These are phyloP conservation scores for Atrichornis clamosus DNA, from an alignment of 2,113 vertebrate genomes.

Conservation along the genomic window DNA sequence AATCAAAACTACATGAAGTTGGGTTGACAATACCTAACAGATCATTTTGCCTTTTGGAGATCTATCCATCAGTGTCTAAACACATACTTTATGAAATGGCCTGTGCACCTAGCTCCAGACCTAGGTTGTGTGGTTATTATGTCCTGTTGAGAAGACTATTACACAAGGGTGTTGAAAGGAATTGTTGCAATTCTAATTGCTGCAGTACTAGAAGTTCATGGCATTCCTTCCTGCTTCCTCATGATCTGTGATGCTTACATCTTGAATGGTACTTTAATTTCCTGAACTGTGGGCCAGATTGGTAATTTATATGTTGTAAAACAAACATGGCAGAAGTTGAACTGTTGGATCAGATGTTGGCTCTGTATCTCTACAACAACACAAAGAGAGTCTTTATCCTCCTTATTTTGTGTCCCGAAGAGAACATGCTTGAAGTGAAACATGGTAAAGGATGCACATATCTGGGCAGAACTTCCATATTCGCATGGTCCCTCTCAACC, in stretches of 20 bases:
- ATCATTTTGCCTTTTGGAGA: neutral
- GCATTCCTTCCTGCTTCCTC: neutral
- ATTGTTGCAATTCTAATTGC: neutral
- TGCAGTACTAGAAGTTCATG: neutral
- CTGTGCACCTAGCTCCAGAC: neutral
- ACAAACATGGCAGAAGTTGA: neutral
- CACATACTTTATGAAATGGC: fast-evolving
- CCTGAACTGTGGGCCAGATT: neutral
- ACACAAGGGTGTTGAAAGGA: neutral
- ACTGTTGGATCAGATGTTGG: neutral
- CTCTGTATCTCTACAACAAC: neutral
- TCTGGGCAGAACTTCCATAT: neutral
- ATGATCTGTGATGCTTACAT: neutral
- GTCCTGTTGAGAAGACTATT: neutral
- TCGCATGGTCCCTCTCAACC: neutral
- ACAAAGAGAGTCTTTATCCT: neutral
- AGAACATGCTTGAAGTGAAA: neutral
- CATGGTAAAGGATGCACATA: neutral
- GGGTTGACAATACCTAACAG: neutral
- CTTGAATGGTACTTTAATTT: neutral
- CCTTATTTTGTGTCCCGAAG: neutral
- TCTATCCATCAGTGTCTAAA: neutral
- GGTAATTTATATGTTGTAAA: neutral
- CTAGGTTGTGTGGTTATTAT: fast-evolving
- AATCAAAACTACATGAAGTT: neutral